These are phyloP conservation scores for Fulica atra DNA, from an alignment of 2,113 vertebrate genomes.

Conservation along the genomic window DNA sequence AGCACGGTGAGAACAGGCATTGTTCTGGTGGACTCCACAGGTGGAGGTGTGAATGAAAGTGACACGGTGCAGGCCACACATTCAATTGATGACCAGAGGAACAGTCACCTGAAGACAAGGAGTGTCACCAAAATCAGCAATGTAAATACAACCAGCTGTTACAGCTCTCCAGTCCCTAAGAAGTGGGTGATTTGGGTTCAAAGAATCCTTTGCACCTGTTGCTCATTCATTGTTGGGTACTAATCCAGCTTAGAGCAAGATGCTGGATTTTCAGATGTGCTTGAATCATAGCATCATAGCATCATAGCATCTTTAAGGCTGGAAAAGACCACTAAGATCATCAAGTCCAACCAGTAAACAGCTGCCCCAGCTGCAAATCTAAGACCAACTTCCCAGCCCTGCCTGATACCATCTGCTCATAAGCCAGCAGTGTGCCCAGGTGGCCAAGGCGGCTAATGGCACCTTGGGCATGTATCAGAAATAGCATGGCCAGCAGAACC, in stretches of 20 bases:
- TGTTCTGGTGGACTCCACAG: neutral
- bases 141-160: neutral
- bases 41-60: neutral
- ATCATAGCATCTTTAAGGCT: no score
- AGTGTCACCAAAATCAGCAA: neutral
- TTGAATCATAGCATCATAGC: neutral
- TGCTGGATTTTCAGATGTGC: neutral
- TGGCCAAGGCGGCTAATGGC: no score
- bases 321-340: no score
- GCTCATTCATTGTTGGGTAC: neutral
- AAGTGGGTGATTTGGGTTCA: neutral
- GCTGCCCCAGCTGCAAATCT: neutral
- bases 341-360: neutral
- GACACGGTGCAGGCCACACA: neutral
- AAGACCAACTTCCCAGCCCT: neutral
- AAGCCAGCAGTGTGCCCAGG: no score
- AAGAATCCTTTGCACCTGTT: neutral
- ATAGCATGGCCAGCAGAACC: no score
- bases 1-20: neutral
- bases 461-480: no score
- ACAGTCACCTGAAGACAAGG: neutral
- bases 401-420: neutral
- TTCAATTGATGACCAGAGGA: neutral
- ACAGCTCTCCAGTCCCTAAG: neutral
- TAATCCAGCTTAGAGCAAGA: neutral